A percentile compares a stretch with the other conserved stretches of the same genome.
Conservation (phyloP, 2,888 invertebrate genomes). For the Drosophila meridiana region DNA sequence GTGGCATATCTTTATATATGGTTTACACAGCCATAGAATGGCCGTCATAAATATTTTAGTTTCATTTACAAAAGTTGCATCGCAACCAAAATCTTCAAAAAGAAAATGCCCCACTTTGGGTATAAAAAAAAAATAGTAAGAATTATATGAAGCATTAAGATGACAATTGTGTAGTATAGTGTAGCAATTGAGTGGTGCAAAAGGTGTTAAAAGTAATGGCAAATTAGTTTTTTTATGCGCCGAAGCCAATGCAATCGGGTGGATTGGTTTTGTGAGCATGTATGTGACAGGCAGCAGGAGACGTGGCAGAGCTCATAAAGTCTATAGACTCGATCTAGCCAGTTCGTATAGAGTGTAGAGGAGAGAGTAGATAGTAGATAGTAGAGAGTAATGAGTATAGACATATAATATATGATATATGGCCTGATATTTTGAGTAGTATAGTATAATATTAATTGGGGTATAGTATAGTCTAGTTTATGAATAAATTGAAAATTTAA, state of each 20-base stretch:
- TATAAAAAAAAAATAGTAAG: neutral
- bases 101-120: neutral
- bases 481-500: too few relatives aligned
- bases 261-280: neutral
- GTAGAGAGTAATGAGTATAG: too few relatives aligned
- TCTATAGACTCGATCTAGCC: too few relatives aligned
- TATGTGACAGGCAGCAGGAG: neutral
- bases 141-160: neutral
- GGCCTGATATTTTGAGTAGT: too few relatives aligned
- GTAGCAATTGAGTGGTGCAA: neutral
- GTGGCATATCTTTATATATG: constrained; percentile 28
- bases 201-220: neutral
- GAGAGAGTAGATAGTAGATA: too few relatives aligned
- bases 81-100: constrained; percentile 12
- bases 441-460: too few relatives aligned
- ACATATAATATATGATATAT: too few relatives aligned
- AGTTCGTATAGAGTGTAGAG: too few relatives aligned
- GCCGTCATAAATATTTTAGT: constrained; percentile 68
- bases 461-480: too few relatives aligned
- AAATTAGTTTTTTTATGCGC: neutral
- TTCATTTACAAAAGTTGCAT: constrained; percentile 52
- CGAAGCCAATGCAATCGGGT: neutral
- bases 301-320: too few relatives aligned
- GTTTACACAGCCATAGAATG: constrained; percentile 42
- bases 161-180: neutral